These are phyloP conservation scores for Cyprinella venusta DNA, from an alignment of 2,797 vertebrate genomes.

Conservation along the genomic window DNA sequence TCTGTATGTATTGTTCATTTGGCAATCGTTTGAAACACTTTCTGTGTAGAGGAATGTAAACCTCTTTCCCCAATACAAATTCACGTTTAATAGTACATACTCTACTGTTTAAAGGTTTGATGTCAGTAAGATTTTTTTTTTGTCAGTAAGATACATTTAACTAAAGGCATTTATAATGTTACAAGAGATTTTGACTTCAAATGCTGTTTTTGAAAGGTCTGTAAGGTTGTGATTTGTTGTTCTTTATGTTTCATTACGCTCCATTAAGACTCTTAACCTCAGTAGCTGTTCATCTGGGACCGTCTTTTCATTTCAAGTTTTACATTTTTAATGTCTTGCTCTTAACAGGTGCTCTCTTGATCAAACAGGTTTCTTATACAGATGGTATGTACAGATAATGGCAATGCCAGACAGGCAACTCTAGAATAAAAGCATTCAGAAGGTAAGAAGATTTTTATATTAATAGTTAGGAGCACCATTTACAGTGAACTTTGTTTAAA, in stretches of 20 bases:
- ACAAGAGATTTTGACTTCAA: no score
- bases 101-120: neutral
- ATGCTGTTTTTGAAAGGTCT: neutral
- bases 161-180: neutral
- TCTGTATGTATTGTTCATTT: conserved; percentile 31
- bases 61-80: neutral
- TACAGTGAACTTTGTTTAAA: neutral
- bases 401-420: neutral
- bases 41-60: neutral
- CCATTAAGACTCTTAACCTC: conserved; percentile 8
- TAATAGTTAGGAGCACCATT: neutral
- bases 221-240: conserved; percentile 6
- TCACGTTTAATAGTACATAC: neutral
- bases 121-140: no score
- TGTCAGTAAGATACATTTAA: neutral
- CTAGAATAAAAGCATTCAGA: neutral
- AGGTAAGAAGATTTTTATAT: neutral
- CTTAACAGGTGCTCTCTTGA: conserved; percentile 29
- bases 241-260: neutral
- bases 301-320: neutral
- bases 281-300: neutral
- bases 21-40: neutral
- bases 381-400: conserved; percentile 7
- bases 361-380: neutral
- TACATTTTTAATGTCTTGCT: neutral